Evolutionary conservation across 2,888 invertebrate species (phyloP), one percentile per base, ranked within the genome.

Genomic region (Heteromyza rotundicornis): DNA sequence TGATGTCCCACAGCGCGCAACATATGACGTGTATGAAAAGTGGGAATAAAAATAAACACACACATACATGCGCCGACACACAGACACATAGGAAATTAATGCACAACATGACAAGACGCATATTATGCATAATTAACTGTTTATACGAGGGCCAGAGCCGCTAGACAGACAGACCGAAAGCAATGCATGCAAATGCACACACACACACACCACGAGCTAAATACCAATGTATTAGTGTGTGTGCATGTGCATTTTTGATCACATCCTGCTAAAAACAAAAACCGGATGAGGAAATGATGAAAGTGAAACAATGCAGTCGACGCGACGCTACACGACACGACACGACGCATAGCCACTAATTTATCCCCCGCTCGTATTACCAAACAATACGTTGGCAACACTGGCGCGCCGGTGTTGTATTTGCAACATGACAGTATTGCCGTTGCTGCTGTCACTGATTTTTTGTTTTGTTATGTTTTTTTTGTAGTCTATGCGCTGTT

Each of bases 111-210:
- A 76, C 78, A 74, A 75, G 72, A 75, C 74, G 74, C 78, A 78
- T 78, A 78, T 78, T 78, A 78, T 79, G 78, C 78, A 79, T 79
- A 78, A 78, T 78, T 78, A 78, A 78, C 79, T 78, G 76, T 72
- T 75, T 40, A 40, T 40, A n/a, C 14, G 14, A 40, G 40, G 10
- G 40, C 5, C 40, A 40, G 8, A n/a, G 32, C 32, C 5, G 32
- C 14, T 3, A 40, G 14, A 40, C 40, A n/a, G 40, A 27, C 27
- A 27, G 27, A 27, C 27, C 5, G 27, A n/a, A n/a, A 32, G 32
- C 32, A 32, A 32, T 8, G 7, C 7, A 32, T 32, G 5, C 7
- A 32, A 32, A 32, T 12, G 32, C 32, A 32, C 32, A 40, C 16
- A 40, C 2, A 27, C 27, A 27, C 27, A 27, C 27, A 27, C 40